phyloP scores from a whole-genome alignment of 2,113 vertebrate genomes.

The Axis porcinus region DNA sequence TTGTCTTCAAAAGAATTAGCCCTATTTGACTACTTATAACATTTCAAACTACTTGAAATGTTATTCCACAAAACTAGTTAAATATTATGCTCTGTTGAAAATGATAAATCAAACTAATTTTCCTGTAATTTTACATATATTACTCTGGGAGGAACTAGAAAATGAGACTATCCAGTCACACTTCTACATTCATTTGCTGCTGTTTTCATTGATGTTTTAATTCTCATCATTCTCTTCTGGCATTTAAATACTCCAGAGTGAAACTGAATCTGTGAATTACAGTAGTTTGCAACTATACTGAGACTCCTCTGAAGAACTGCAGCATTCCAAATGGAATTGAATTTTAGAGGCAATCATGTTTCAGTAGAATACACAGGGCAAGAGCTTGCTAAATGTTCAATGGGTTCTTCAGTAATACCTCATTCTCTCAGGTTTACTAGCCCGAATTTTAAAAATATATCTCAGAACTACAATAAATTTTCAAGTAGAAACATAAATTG shows the following conservation, averaged over 20 bases:
- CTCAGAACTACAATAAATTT: neutral
- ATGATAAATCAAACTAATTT: constrained; percentile 53
- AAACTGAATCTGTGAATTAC: neutral
- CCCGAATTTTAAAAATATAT: neutral
- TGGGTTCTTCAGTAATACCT: neutral
- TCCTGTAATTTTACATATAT: constrained; percentile 36
- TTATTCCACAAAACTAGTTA: constrained; percentile 65
- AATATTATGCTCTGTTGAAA: constrained; percentile 37
- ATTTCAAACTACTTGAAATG: neutral
- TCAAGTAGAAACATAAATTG: neutral
- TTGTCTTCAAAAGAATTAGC: constrained; percentile 41
- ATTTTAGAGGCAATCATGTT: neutral
- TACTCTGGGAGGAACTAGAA: constrained; percentile 1
- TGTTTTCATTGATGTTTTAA: neutral
- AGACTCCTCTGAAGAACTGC: neutral
- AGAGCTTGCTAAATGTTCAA: neutral
- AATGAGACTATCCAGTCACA: neutral
- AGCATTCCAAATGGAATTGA: neutral
- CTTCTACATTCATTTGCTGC: constrained; percentile 17
- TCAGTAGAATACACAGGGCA: neutral
- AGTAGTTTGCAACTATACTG: neutral
- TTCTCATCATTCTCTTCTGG: neutral
- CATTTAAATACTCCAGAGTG: constrained; percentile 15
- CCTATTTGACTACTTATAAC: constrained; percentile 7
- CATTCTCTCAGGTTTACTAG: neutral